Conservation (phyloP, 2,888 invertebrate species). For the Polydrusus cervinus region DNA sequence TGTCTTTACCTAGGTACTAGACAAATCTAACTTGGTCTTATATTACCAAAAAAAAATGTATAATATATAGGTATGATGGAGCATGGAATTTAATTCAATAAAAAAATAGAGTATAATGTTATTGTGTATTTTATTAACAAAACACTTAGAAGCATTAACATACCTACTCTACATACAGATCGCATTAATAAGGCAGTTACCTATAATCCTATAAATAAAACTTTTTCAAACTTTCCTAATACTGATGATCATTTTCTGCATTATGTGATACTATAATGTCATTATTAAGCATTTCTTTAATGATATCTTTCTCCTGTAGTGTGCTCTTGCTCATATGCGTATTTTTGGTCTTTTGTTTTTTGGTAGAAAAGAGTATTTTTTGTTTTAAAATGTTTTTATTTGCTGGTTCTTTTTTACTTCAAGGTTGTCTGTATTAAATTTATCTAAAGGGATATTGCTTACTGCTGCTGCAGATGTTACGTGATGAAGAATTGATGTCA, state of each 20-base stretch:
- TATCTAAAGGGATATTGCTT: neutral
- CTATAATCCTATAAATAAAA: no score
- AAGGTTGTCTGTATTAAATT: neutral
- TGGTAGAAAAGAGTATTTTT: neutral
- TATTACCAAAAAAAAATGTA: no score
- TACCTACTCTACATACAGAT: no score
- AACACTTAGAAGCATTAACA: no score
- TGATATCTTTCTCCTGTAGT: neutral
- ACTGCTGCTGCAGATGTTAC: neutral
- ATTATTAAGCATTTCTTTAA: neutral
- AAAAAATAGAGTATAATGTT: no score
- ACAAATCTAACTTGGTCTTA: no score
- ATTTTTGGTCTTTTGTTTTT: neutral
- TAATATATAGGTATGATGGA: no score
- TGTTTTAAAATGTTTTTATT: neutral
- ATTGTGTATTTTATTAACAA: no score
- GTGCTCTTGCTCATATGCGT: neutral
- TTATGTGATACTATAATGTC: neutral
- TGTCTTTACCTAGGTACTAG: no score
- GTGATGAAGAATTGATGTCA: neutral
- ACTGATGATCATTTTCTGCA: neutral
- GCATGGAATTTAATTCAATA: no score
- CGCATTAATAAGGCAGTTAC: no score
- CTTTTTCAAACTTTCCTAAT: no score
- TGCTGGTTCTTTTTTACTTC: neutral